Conservation (phyloP, 2,113 vertebrate species). For the Uria lomvia region DNA sequence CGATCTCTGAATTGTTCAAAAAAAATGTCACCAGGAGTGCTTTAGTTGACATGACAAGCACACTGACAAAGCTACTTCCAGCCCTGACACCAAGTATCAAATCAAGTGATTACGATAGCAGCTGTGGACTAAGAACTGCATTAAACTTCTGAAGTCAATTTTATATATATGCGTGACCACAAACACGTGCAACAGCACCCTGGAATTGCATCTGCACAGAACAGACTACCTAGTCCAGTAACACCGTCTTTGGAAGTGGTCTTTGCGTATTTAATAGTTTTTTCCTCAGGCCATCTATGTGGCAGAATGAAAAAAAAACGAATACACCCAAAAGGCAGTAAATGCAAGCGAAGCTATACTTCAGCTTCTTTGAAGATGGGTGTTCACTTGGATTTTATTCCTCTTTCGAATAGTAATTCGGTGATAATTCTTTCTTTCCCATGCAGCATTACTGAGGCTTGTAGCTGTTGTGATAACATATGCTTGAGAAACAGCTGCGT, state of each 20-base stretch:
- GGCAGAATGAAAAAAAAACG: background rate
- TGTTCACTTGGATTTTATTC: background rate
- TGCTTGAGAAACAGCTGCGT: constrained; percentile 26
- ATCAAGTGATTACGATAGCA: background rate
- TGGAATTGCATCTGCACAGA: background rate
- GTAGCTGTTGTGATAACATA: constrained; percentile 4
- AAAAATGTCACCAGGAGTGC: background rate
- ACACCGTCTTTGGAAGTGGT: background rate
- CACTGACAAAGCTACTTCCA: background rate
- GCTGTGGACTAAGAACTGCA: background rate
- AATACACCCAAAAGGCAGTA: background rate
- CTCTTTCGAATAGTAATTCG: background rate
- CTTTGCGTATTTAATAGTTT: background rate
- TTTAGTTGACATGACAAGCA: background rate
- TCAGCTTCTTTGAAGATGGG: background rate
- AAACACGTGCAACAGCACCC: background rate
- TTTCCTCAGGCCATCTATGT: background rate
- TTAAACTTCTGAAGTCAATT: background rate
- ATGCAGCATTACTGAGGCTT: background rate
- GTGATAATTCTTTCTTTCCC: background rate
- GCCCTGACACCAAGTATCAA: background rate
- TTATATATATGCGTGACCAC: background rate
- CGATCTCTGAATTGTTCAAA: background rate
- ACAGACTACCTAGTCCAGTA: background rate
- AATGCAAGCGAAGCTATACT: background rate